phyloP scores from a whole-genome alignment of 2,113 vertebrate genomes.

The Stegostoma tigrinum region DNA sequence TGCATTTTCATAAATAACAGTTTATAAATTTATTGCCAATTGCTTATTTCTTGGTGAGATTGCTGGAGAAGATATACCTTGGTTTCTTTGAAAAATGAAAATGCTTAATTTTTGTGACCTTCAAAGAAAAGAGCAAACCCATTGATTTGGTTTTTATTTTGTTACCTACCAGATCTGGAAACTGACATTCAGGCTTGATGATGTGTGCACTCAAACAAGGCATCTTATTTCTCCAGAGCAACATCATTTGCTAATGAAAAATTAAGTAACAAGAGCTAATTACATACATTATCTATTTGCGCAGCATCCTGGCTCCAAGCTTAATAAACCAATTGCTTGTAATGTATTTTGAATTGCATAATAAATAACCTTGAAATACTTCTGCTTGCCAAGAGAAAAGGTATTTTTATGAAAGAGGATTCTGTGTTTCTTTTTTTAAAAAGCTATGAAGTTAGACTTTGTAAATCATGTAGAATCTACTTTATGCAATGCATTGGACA shows the following conservation, averaged over 20 bases:
- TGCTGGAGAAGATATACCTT: not conserved
- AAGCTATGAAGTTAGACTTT: not conserved
- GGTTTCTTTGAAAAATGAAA: not conserved
- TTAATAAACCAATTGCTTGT: not conserved
- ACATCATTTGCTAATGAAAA: constrained; percentile 30
- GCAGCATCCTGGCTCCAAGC: not conserved
- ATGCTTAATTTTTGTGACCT: not conserved
- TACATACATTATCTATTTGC: constrained; percentile 16
- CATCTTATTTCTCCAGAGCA: constrained; percentile 23
- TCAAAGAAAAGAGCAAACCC: not conserved
- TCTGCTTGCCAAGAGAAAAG: not conserved
- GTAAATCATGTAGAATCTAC: not conserved
- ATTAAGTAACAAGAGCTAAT: constrained; percentile 28
- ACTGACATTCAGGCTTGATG: constrained; percentile 21
- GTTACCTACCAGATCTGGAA: not conserved
- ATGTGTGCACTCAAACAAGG: not conserved
- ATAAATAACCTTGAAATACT: constrained; percentile 7
- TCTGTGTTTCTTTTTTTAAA: not conserved
- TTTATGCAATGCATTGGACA: not conserved
- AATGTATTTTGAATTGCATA: not conserved
- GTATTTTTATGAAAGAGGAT: not conserved
- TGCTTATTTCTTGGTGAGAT: not conserved
- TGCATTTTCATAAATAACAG: not conserved
- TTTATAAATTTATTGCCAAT: not conserved
- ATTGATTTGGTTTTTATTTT: not conserved